Base-by-base conservation (phyloP, 2,888 invertebrate genomes). In the Aricia artaxerxes region DNA sequence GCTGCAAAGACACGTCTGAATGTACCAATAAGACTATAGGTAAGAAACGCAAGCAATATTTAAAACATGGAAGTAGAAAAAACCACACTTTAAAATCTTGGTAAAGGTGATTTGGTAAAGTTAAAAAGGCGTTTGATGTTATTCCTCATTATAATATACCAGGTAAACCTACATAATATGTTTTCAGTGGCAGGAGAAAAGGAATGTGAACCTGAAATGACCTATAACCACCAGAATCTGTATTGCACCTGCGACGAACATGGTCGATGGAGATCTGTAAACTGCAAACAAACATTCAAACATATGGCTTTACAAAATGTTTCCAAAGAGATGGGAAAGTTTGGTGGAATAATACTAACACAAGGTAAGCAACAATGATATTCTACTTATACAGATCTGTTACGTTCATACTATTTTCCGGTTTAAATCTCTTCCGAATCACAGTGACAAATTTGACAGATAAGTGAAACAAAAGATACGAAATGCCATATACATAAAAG, bases 251-350 rank as follows among this genome's bases (percentile, higher is more conserved):
- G 78, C 11, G 44, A 44, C 9, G 11, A 38, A 16, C 69, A 44
- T 13, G 78, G 78, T 13, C 24, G 31, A 13, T 78, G 78, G 78
- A 69, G 49, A 16, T 69, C 78, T 13, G 24, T 44, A 4, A 69
- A 78, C 13, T 78, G 78, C 78, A 64, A 69, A 24, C 44, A 69
- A 60, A 69, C 44, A 64, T 69, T 78, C 44, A 64, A 38, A 69
- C 31, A n/a, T 24, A 69, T 69, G 78, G 40, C 13, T 24, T 49
- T 3, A 53, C 49, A 49, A 31, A 53, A 53, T 0, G 13, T 24
- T 31, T 31, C 76, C 13, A 76, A 76, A 16, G 31, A 5, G 5
- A 57, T 35, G 4, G 57, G 53, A 1, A 69, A 69, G 13, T 69
- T 69, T 13, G 69, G 16, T 35, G 69, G 16, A 69, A 35, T 69